Conservation (phyloP, 1,140 invertebrate species). For the Musca domestica region DNA sequence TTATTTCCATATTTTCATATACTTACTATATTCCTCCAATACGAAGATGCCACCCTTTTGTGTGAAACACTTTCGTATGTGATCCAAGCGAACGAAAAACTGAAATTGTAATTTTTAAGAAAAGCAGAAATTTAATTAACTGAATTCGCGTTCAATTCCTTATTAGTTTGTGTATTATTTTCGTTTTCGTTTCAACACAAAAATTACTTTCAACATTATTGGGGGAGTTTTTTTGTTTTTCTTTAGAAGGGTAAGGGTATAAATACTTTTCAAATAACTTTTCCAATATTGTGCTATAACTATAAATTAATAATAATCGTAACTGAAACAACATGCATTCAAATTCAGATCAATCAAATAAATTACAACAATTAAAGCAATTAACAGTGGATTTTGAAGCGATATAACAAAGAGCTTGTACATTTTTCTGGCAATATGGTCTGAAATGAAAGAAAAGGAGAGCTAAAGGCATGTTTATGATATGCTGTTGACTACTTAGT, state of each 20-base stretch:
- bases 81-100: constrained; percentile 99
- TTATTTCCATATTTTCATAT: too few species aligned
- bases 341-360: not conserved
- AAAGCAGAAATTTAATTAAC: not conserved
- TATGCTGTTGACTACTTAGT: too few species aligned
- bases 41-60: constrained; percentile 98
- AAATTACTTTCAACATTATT: constrained; percentile 7
- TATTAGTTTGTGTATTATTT: not conserved
- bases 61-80: constrained; percentile 99
- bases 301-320: not conserved
- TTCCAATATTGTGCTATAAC: not conserved
- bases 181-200: not conserved
- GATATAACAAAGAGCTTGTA: too few species aligned
- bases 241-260: too few species aligned
- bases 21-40: constrained; percentile 98
- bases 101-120: constrained; percentile 55
- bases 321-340: too few species aligned
- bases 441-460: too few species aligned
- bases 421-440: too few species aligned
- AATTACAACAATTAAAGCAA: constrained; percentile 15
- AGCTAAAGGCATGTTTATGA: too few species aligned
- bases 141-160: not conserved
- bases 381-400: not conserved
- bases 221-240: too few species aligned
- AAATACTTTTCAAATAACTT: not conserved